These are phyloP conservation scores for Amphibalanus amphitrite DNA, from an alignment of 1,140 invertebrate species.

Conservation along the genomic window DNA sequence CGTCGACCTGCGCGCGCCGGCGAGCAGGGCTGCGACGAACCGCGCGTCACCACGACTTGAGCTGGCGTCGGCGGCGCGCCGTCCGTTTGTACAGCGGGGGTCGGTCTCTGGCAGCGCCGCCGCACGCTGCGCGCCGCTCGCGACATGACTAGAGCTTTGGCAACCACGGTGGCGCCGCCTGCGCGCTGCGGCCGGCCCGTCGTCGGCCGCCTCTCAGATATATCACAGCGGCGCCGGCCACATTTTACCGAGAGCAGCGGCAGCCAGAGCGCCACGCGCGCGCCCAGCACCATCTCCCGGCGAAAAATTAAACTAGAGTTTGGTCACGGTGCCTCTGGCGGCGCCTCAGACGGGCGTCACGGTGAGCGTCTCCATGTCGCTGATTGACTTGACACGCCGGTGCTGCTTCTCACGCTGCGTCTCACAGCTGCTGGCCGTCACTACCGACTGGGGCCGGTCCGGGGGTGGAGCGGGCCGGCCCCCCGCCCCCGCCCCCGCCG, in stretches of 20 bases:
- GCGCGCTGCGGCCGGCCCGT: too few species aligned
- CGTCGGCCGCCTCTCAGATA: too few species aligned
- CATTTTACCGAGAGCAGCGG: too few species aligned
- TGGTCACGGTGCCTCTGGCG: too few species aligned
- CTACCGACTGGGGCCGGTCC: constrained; percentile 6
- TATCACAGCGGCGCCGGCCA: too few species aligned
- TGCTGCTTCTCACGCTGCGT: constrained; percentile 30
- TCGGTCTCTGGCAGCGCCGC: too few species aligned
- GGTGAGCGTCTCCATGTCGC: constrained; percentile 40
- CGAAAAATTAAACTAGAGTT: too few species aligned
- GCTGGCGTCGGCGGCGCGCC: too few species aligned
- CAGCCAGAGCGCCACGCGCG: too few species aligned
- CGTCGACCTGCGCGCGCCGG: too few species aligned
- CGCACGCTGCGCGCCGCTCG: too few species aligned
- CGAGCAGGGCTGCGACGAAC: neutral
- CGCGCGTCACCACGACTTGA: neutral
- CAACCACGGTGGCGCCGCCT: neutral
- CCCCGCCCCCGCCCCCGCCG: neutral
- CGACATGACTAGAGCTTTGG: neutral
- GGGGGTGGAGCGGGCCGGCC: neutral
- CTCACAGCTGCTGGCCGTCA: constrained; percentile 2
- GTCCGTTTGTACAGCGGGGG: neutral
- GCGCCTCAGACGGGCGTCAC: constrained; percentile 18
- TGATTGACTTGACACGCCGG: constrained; percentile 48
- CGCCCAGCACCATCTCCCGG: too few species aligned